A percentile compares a stretch with the other conserved stretches of the same genome.
Evolutionary conservation across 2,113 vertebrate species (phyloP).

Genomic region (Onychostruthus taczanowskii): DNA sequence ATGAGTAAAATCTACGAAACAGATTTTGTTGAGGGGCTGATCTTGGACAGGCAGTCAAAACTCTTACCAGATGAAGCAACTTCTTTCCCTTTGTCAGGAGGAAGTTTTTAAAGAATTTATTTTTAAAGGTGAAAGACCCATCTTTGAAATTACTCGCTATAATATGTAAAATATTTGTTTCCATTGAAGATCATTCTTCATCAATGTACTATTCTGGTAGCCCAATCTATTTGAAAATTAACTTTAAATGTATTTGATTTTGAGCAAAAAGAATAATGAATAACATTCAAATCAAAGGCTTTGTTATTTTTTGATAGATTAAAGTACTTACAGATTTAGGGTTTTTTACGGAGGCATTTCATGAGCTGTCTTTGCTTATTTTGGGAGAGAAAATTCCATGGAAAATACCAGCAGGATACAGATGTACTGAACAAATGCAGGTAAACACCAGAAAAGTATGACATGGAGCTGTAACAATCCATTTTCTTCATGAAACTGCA

Average conservation of each 20-base stretch:
- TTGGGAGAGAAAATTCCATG: conserved; percentile 69
- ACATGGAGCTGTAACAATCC: neutral
- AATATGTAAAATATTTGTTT: neutral
- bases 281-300: neutral
- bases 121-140: neutral
- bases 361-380: conserved; percentile 69
- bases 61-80: neutral
- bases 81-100: neutral
- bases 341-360: conserved; percentile 76
- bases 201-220: neutral
- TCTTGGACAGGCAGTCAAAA: neutral
- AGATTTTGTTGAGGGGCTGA: neutral
- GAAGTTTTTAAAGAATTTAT: neutral
- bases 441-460: conserved; percentile 43
- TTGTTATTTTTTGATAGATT: conserved; percentile 64
- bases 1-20: neutral
- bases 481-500: neutral
- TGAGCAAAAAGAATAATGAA: neutral
- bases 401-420: conserved; percentile 61
- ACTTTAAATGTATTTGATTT: neutral
- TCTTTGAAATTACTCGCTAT: neutral
- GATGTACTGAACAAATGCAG: conserved; percentile 42
- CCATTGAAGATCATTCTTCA: neutral
- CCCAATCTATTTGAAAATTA: neutral
- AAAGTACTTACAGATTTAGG: conserved; percentile 75